phyloP scores from a whole-genome alignment of 1,140 invertebrate genomes.

The Helicoverpa zea region DNA sequence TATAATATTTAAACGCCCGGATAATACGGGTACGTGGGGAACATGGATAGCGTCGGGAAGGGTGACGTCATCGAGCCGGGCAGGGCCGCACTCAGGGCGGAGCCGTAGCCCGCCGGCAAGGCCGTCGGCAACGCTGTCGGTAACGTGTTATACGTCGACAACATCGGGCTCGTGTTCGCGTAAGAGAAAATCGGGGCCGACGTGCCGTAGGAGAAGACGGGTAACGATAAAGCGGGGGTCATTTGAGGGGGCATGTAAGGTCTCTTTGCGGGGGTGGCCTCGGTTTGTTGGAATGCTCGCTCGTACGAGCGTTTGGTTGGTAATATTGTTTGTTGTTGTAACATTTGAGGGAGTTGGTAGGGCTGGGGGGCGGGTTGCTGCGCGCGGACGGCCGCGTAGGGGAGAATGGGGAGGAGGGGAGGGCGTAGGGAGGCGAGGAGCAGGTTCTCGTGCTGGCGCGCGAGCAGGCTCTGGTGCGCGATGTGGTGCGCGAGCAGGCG shows the following conservation, averaged over 20 bases:
- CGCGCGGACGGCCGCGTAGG: constrained; percentile 63
- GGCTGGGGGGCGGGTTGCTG: constrained; percentile 65
- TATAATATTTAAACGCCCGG: constrained; percentile 70
- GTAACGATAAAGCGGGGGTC: constrained; percentile 82
- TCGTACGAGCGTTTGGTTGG: constrained; percentile 84
- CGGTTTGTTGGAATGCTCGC: constrained; percentile 80
- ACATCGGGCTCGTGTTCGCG: constrained; percentile 70
- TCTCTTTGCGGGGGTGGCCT: constrained; percentile 80
- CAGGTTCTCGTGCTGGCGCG: constrained; percentile 83
- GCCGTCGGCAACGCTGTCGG: constrained; percentile 67
- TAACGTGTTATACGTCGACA: constrained; percentile 72
- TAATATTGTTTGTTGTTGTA: constrained; percentile 70
- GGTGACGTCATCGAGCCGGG: constrained; percentile 63
- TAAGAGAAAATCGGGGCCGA: constrained; percentile 77
- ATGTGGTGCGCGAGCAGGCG: constrained; percentile 84
- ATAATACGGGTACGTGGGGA: constrained; percentile 79
- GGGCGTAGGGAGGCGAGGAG: constrained; percentile 69
- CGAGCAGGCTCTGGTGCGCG: constrained; percentile 83
- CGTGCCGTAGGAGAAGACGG: constrained; percentile 83
- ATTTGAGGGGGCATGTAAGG: constrained; percentile 80
- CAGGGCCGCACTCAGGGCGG: constrained; percentile 65
- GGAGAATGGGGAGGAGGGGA: constrained; percentile 63
- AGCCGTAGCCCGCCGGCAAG: constrained; percentile 70
- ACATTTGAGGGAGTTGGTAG: constrained; percentile 74
- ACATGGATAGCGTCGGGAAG: constrained; percentile 74